A percentile compares a stretch with the other conserved stretches of the same genome.
phyloP scores from a whole-genome alignment of 2,888 invertebrate species.

The Caradrina clavipalpis region DNA sequence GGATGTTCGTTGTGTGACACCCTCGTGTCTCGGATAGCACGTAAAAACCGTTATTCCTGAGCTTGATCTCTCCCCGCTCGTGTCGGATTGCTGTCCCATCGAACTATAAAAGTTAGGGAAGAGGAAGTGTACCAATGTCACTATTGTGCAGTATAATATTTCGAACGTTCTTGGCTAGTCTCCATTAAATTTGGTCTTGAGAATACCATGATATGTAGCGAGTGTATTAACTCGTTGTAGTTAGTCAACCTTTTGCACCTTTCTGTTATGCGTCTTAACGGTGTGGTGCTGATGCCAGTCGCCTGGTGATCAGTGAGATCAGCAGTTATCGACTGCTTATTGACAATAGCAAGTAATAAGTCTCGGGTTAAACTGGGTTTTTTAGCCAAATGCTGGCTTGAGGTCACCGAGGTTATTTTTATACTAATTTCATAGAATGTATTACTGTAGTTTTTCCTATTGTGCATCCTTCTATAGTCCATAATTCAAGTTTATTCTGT shows the following conservation, averaged over 20 bases:
- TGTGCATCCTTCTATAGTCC: neutral
- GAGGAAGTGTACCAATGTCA: too few species aligned
- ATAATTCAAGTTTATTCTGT: neutral
- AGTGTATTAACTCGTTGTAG: neutral
- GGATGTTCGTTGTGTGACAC: too few species aligned
- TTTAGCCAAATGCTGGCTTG: conserved; percentile 9
- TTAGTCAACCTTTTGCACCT: neutral
- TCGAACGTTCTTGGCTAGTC: too few species aligned
- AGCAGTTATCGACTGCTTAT: conserved; percentile 28
- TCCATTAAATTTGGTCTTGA: too few species aligned
- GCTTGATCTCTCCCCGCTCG: too few species aligned
- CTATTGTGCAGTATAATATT: too few species aligned
- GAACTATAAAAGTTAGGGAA: too few species aligned
- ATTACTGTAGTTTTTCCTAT: neutral
- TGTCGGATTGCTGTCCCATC: too few species aligned
- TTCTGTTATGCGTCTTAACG: conserved; percentile 27
- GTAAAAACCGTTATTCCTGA: too few species aligned
- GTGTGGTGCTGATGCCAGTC: conserved; percentile 10
- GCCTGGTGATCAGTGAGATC: conserved; percentile 22
- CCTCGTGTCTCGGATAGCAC: too few species aligned
- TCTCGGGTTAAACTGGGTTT: conserved; percentile 27
- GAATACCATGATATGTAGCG: too few species aligned
- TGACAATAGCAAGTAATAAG: conserved; percentile 40
- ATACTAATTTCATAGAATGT: neutral
- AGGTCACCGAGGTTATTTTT: conserved; percentile 19